Evolutionary conservation across 2,888 invertebrate genomes (phyloP).

Genomic region (Leucozona laternaria): DNA sequence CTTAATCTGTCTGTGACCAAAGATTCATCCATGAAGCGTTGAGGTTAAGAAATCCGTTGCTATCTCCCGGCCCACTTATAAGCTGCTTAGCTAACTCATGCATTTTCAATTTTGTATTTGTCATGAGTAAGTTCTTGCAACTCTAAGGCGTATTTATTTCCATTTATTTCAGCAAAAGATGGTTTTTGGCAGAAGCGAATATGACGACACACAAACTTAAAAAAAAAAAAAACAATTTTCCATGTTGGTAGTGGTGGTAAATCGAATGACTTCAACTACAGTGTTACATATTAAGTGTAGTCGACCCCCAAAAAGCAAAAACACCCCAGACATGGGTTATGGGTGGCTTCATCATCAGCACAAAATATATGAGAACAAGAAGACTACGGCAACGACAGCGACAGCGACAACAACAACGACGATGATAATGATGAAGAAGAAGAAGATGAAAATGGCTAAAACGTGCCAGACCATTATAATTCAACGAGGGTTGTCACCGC

Average conservation of each 20-base stretch:
- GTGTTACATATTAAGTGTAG: constrained; percentile 31
- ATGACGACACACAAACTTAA: constrained; percentile 61
- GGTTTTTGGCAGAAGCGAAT: constrained; percentile 59
- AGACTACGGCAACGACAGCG: not conserved
- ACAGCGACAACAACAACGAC: not conserved
- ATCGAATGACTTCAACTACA: constrained; percentile 8
- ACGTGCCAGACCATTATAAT: constrained; percentile 75
- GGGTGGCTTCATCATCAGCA: constrained; percentile 62
- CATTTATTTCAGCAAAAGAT: constrained; percentile 24
- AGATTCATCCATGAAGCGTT: too few relatives aligned
- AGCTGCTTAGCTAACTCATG: too few relatives aligned
- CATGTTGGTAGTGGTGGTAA: not conserved
- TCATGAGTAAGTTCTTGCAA: constrained; percentile 8
- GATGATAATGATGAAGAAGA: constrained; percentile 17
- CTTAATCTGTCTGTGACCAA: too few relatives aligned
- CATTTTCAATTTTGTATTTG: not conserved
- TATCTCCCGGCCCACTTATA: too few relatives aligned
- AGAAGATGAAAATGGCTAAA: constrained; percentile 69
- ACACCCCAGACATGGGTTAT: constrained; percentile 63
- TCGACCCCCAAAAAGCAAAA: constrained; percentile 52
- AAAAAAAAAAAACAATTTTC: constrained; percentile 17
- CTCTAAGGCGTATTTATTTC: not conserved
- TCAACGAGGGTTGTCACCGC: constrained; percentile 49
- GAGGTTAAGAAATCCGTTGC: too few relatives aligned
- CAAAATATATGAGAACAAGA: constrained; percentile 14